Percentiles rank a stretch among this genome's conserved stretches.
Evolutionary conservation across 2,888 invertebrate genomes (phyloP).

Genomic region (Phyto melanocephala): DNA sequence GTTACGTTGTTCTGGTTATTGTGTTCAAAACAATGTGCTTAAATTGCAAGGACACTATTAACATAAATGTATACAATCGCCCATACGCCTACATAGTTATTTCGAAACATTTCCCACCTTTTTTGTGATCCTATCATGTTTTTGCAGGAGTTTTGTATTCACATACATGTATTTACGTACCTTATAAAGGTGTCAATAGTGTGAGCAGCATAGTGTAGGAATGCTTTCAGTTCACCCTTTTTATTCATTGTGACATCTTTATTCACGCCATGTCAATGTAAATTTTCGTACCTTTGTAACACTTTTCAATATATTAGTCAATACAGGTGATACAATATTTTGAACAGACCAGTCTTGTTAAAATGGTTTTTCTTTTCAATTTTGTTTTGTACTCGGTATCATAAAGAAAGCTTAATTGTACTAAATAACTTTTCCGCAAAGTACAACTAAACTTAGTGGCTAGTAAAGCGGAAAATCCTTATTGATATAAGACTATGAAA

Average conservation of each 20-base stretch:
- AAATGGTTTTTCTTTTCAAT: too few relatives aligned
- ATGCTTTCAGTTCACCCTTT: conserved; percentile 1
- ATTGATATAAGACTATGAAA: too few relatives aligned
- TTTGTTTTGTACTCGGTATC: too few relatives aligned
- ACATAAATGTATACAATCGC: neutral
- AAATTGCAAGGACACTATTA: conserved; percentile 43
- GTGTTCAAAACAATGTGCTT: conserved; percentile 41
- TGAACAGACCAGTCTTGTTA: too few relatives aligned
- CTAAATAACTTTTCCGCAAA: too few relatives aligned
- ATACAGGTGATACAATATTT: too few relatives aligned
- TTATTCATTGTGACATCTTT: conserved; percentile 35
- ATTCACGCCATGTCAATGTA: conserved; percentile 21
- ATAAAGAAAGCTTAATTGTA: too few relatives aligned
- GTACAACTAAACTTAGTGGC: too few relatives aligned
- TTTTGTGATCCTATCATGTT: conserved; percentile 37
- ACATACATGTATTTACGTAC: neutral
- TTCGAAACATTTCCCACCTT: conserved; percentile 32
- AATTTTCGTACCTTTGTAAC: neutral
- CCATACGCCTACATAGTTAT: neutral
- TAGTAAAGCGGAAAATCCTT: too few relatives aligned
- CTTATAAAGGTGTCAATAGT: conserved; percentile 22
- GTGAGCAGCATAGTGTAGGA: neutral
- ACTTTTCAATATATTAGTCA: conserved; percentile 8
- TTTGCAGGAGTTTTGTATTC: conserved; percentile 28
- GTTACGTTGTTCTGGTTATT: conserved; percentile 12